Base-by-base conservation (phyloP, 1,140 invertebrate genomes). In the Drosophila eugracilis region DNA sequence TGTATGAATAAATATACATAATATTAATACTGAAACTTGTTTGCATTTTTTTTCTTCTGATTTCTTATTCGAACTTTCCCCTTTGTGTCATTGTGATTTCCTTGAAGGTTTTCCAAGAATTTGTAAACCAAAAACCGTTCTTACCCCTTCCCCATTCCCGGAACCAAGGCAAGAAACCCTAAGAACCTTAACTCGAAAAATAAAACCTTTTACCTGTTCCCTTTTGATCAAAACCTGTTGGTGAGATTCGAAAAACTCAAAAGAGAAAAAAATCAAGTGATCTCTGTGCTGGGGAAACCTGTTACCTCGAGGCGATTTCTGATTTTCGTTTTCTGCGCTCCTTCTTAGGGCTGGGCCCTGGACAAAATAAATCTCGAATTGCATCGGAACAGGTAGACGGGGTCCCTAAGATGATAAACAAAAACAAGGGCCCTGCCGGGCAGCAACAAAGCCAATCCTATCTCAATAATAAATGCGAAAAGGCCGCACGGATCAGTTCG, bases 341-440 rank as follows among this genome's bases (percentile, higher is more conserved):
- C 62, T 77, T 85, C 77, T 85, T 77, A 74, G 62, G 67, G 57
- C 48, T 74, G 71, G 53, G 57, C 49, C 57, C 49, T 41, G 28
- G 70, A 60, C 63, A 54, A 66, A 81, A 81, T 83, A 86, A 81
- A 76, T 86, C 81, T 86, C 73, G 59, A 73, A 81, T 86, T 86
- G 62, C 80, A 81, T 83, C 73, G 41, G 50, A 84, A 81, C 81
- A 86, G 80, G 80, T 85, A 85, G 73, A 62, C 37, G 52, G 37
- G 39, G 37, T 37, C 21, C 21, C 42, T 6, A 37, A 19, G 60
- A 67, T 52, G 28, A 67, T 67, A 67, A 84, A 69, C 62, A 66
- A 74, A 62, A 60, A 74, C 70, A 55, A 72, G 59, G 37, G 52
- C 47, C 58, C 22, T 15, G 50, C 41, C 30, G 10, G 39, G 41